phyloP scores from a whole-genome alignment of 2,113 vertebrate species.

The Oophaga pumilio region DNA sequence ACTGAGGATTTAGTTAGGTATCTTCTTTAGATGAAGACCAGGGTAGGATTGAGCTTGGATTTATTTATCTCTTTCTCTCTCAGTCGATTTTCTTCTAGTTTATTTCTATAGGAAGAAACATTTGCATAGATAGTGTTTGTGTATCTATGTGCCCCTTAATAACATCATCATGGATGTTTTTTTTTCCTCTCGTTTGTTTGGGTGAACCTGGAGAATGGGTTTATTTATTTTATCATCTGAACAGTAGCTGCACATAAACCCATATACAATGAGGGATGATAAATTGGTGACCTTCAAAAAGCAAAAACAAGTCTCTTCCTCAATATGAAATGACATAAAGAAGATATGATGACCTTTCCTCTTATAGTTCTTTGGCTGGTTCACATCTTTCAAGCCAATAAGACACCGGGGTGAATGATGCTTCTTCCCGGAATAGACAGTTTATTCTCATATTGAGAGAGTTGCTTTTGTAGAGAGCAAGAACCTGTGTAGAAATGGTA shows the following conservation, averaged over 20 bases:
- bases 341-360: constrained; percentile 49
- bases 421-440: not conserved
- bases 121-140: not conserved
- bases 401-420: constrained; percentile 1
- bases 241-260: constrained; percentile 31
- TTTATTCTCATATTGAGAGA: constrained; percentile 19
- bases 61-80: not conserved
- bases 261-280: constrained; percentile 22
- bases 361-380: constrained; percentile 23
- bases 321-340: constrained; percentile 34
- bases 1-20: not conserved
- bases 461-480: not conserved
- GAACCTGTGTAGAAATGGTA: not conserved
- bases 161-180: not conserved
- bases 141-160: not conserved
- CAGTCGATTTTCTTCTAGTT: not conserved
- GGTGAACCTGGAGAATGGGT: not conserved
- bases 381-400: constrained; percentile 33
- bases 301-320: constrained; percentile 34
- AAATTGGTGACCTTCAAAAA: constrained; percentile 53
- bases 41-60: not conserved
- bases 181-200: not conserved
- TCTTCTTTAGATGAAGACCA: not conserved
- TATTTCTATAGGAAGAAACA: not conserved
- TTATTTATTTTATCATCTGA: constrained; percentile 22